phyloP scores from a whole-genome alignment of 2,113 vertebrate genomes.

The Brachypodius melanocephalos region DNA sequence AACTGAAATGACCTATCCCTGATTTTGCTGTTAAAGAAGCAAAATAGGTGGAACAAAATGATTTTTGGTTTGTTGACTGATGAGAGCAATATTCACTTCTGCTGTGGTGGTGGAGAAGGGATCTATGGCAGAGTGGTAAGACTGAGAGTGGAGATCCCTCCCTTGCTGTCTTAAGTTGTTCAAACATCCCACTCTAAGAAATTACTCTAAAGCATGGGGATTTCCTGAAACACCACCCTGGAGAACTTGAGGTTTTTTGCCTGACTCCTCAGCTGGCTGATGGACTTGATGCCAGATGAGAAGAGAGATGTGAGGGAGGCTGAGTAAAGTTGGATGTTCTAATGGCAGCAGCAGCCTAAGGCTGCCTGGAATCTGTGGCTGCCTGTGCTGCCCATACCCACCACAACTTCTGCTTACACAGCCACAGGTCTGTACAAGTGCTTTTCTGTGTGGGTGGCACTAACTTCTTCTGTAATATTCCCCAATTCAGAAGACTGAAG shows the following conservation, averaged over 20 bases:
- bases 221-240: not conserved
- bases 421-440: not conserved
- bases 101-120: not conserved
- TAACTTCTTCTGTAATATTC: not conserved
- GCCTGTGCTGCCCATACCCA: not conserved
- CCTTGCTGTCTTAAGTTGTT: not conserved
- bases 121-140: not conserved
- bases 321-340: not conserved
- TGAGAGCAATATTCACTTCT: not conserved
- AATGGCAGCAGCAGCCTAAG: not conserved
- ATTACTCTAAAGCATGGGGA: fast-evolving
- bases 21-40: not conserved
- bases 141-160: not conserved
- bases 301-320: not conserved
- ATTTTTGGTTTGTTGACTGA: not conserved
- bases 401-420: not conserved
- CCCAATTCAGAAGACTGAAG: not conserved
- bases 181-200: not conserved
- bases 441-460: not conserved
- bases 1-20: not conserved
- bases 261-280: not conserved
- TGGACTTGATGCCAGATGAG: not conserved
- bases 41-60: not conserved
- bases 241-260: not conserved
- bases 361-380: not conserved